These are phyloP conservation scores for Callaeas wilsoni DNA, from an alignment of 2,113 vertebrate species.

Conservation along the genomic window DNA sequence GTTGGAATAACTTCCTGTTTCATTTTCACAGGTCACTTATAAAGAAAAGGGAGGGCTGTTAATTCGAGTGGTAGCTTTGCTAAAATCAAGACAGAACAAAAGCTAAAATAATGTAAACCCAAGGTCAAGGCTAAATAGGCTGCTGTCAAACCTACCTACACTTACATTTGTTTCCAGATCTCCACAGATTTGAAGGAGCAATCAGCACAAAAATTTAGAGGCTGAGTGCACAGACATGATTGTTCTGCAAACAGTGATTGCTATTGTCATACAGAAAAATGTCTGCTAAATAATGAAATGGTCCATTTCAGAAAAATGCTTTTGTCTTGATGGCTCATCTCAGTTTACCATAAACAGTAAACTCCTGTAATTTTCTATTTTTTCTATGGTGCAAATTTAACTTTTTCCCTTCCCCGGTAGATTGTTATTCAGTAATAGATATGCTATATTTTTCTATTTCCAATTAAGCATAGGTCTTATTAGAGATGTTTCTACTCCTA, in stretches of 20 bases:
- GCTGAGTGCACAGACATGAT: background rate
- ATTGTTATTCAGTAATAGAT: background rate
- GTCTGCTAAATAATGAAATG: background rate
- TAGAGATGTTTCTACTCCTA: background rate
- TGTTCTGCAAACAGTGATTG: background rate
- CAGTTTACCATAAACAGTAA: background rate
- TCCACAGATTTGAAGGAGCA: background rate
- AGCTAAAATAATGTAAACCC: background rate
- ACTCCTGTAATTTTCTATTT: background rate
- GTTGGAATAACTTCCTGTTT: background rate
- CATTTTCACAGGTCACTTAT: background rate
- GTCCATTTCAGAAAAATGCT: background rate
- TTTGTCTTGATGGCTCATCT: background rate
- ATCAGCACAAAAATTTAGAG: background rate
- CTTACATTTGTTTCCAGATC: background rate
- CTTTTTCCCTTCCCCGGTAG: background rate
- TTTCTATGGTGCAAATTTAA: background rate
- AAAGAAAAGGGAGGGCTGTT: background rate
- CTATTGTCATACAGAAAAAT: background rate
- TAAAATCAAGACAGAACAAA: background rate
- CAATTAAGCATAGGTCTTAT: background rate
- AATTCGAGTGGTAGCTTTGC: background rate
- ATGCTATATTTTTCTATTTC: background rate
- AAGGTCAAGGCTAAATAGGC: background rate
- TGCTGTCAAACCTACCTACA: background rate